Conservation (phyloP, 2,797 vertebrate species). For the Halcyon smyrnensis region DNA sequence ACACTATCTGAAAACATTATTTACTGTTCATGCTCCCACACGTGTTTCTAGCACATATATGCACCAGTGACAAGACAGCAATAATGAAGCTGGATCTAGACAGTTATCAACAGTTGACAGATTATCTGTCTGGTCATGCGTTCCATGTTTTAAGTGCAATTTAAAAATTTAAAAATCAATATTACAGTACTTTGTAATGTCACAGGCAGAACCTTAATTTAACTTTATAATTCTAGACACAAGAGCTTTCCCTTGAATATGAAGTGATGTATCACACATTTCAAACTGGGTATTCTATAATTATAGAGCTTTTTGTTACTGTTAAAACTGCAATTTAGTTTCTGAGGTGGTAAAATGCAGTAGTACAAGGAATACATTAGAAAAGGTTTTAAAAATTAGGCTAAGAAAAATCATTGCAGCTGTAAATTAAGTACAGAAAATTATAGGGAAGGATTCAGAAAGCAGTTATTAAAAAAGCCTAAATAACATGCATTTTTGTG, state of each 20-base stretch:
- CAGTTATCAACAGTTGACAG: conserved; percentile 21
- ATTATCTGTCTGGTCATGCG: background rate
- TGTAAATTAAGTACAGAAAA: background rate
- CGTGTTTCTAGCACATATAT: background rate
- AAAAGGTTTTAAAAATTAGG: conserved; percentile 3
- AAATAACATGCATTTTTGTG: background rate
- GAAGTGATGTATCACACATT: conserved; percentile 37
- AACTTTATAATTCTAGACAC: conserved; percentile 43
- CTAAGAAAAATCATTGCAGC: conserved; percentile 45
- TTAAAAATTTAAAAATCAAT: conserved; percentile 67
- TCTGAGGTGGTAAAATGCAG: conserved; percentile 3
- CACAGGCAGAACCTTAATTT: conserved; percentile 46
- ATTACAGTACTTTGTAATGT: conserved; percentile 60
- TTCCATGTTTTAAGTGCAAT: conserved; percentile 33
- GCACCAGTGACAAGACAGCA: background rate
- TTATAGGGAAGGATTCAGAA: background rate
- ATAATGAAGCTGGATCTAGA: background rate
- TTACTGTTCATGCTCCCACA: background rate
- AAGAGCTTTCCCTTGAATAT: conserved; percentile 37
- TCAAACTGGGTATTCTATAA: conserved; percentile 7
- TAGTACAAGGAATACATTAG: background rate
- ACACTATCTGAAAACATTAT: background rate
- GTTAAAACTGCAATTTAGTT: conserved; percentile 30
- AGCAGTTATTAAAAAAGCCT: background rate
- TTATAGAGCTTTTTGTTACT: conserved; percentile 32